Percentiles rank a stretch among this genome's conserved stretches.
These are phyloP conservation scores for Dallia pectoralis DNA, from an alignment of 2,797 vertebrate species.

Conservation along the genomic window DNA sequence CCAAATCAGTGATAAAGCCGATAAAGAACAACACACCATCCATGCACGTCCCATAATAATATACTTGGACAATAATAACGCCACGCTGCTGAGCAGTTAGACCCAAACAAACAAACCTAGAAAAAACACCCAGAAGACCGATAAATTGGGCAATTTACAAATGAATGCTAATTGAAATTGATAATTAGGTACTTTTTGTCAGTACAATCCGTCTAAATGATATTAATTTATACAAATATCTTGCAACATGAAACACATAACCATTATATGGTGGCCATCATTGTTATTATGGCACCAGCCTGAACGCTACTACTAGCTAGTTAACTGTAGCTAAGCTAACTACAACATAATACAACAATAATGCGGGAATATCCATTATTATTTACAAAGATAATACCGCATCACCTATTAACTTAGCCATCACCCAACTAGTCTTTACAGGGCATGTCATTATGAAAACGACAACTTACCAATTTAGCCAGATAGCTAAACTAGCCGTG, in stretches of 20 bases:
- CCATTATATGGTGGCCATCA: neutral
- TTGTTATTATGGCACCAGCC: neutral
- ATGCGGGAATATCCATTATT: neutral
- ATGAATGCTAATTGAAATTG: neutral
- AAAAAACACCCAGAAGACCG: neutral
- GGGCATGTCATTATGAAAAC: neutral
- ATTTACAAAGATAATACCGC: neutral
- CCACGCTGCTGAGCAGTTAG: neutral
- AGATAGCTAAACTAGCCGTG: neutral
- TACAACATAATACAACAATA: neutral
- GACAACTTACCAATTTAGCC: neutral
- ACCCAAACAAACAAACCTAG: neutral
- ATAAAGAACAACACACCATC: neutral
- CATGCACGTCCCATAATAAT: neutral
- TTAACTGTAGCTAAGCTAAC: neutral
- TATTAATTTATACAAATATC: neutral
- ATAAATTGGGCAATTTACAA: neutral
- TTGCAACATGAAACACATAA: neutral
- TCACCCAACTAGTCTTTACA: neutral
- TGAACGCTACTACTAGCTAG: conserved; percentile 7
- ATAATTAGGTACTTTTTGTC: neutral
- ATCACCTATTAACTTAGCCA: neutral
- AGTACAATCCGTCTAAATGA: neutral
- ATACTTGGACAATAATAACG: neutral
- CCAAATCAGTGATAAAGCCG: neutral